Percentiles rank a stretch among this genome's conserved stretches.
phyloP scores from a whole-genome alignment of 2,113 vertebrate genomes.

The Tenebrosternarchus preto region DNA sequence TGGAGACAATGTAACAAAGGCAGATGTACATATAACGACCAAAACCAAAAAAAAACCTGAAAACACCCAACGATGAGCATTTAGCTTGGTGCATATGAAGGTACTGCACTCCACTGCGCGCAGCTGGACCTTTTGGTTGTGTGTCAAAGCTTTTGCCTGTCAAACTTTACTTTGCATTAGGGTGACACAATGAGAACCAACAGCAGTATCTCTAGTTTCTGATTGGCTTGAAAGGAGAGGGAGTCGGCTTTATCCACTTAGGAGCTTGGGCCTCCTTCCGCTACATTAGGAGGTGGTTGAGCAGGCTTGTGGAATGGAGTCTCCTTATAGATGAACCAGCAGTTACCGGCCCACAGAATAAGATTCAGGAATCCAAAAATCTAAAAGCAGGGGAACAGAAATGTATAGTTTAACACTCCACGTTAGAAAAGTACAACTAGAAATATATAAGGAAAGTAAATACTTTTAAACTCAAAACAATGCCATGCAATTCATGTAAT shows the following conservation, averaged over 20 bases:
- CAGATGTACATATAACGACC: neutral
- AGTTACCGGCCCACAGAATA: slow-evolving; percentile 91
- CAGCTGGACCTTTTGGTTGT: slow-evolving; percentile 1
- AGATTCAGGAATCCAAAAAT: slow-evolving; percentile 94
- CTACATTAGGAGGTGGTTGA: slow-evolving; percentile 74
- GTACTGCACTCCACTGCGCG: slow-evolving; percentile 11
- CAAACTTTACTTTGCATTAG: slow-evolving; percentile 45
- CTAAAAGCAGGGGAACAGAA: slow-evolving; percentile 66
- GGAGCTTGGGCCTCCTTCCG: slow-evolving; percentile 60
- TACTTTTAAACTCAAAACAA: neutral
- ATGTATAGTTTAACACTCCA: neutral
- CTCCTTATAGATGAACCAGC: slow-evolving; percentile 97
- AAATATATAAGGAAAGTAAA: neutral
- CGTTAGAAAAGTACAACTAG: neutral
- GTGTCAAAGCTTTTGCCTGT: slow-evolving; percentile 26
- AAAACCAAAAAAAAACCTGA: neutral
- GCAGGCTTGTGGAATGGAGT: slow-evolving; percentile 82
- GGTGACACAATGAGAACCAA: slow-evolving; percentile 45
- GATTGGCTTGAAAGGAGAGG: slow-evolving; percentile 35
- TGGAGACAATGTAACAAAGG: slow-evolving; percentile 10
- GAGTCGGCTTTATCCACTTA: slow-evolving; percentile 45
- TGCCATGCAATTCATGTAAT: no score
- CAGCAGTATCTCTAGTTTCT: slow-evolving; percentile 43
- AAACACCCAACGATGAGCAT: neutral
- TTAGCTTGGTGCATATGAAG: slow-evolving; percentile 24